Percentiles rank a stretch among this genome's conserved stretches.
These are phyloP conservation scores for Diceros bicornis DNA, from an alignment of 2,797 vertebrate species.

Conservation along the genomic window DNA sequence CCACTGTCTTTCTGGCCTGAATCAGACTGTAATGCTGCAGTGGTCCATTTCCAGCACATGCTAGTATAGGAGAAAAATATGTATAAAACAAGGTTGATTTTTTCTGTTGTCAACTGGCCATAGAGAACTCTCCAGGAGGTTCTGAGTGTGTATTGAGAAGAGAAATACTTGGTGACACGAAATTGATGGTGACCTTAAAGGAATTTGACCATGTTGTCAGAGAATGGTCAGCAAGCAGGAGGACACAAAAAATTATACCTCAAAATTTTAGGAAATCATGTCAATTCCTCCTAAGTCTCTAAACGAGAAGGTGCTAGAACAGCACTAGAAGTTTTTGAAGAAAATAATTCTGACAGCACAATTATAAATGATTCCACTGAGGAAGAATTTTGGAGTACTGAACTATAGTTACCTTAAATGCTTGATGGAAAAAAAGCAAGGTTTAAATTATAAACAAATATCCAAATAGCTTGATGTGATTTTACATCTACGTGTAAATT, in stretches of 20 bases:
- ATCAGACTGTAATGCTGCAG: not conserved
- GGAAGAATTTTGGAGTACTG: not conserved
- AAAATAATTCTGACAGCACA: conserved; percentile 36
- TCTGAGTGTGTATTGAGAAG: not conserved
- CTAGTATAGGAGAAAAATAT: not conserved
- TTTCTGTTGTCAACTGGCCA: not conserved
- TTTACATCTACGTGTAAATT: not conserved
- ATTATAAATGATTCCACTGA: not conserved
- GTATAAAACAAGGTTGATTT: not conserved
- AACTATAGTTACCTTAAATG: not conserved
- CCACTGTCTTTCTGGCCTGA: not conserved
- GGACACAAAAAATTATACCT: not conserved
- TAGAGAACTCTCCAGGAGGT: not conserved
- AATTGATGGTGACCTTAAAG: not conserved
- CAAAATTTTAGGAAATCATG: not conserved
- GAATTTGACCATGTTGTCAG: not conserved
- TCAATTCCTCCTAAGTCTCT: not conserved
- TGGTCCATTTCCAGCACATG: not conserved
- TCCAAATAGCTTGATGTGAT: not conserved
- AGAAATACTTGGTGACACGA: not conserved
- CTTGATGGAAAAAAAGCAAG: not conserved
- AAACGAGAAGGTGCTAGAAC: not conserved
- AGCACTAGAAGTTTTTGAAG: not conserved
- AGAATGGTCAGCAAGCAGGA: not conserved
- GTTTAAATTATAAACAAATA: conserved; percentile 45